Evolutionary conservation across 2,888 invertebrate species (phyloP), one percentile per base, ranked within the genome.

Genomic region (Timema podura): DNA sequence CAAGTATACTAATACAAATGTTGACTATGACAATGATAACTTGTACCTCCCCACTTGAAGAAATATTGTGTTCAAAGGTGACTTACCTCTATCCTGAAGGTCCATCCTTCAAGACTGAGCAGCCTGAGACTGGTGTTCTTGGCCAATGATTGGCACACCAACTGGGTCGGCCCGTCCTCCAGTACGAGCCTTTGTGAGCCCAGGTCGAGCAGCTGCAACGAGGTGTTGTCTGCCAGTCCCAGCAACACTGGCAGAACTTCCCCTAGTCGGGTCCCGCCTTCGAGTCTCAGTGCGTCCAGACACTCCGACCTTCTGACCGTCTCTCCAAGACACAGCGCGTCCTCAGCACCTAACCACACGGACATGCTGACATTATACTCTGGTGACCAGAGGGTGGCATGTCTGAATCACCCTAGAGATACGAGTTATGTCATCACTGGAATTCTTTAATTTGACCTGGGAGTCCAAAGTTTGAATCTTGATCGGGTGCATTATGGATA

Each of bases 61-160:
- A n/a, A n/a, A n/a, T n/a, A n/a, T n/a, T n/a, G n/a, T n/a, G n/a
- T n/a, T n/a, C n/a, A n/a, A n/a, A n/a, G 57, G 5, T 30, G 7
- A 16, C 79, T 79, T 73, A 85, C 85, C 82, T 86, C 85, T 75
- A 86, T 81, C 75, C 85, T 80, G 74, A 85, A 84, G 61, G 83
- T 85, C 85, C 86, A 86, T 72, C 85, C 85, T 74, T 85, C 85
- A 72, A 86, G 79, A 74, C 83, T 84, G 66, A 86, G 81, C 30
- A 85, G 78, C 57, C 84, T 78, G 5, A 86, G 80, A 6, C 83
- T 83, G 5, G 77, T 77, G 75, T 83, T 83, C 73, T 82, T 80
- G 15, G 81, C 80, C 16, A 84, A 78, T n/a, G 83, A 82, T 73
- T 82, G 82, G 72, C 83, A 82, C 5, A 83, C 79, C 8, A 83